A percentile compares a stretch with the other conserved stretches of the same genome.
Conservation (phyloP, 2,797 vertebrate genomes). For the Chiloscyllium punctatum region DNA sequence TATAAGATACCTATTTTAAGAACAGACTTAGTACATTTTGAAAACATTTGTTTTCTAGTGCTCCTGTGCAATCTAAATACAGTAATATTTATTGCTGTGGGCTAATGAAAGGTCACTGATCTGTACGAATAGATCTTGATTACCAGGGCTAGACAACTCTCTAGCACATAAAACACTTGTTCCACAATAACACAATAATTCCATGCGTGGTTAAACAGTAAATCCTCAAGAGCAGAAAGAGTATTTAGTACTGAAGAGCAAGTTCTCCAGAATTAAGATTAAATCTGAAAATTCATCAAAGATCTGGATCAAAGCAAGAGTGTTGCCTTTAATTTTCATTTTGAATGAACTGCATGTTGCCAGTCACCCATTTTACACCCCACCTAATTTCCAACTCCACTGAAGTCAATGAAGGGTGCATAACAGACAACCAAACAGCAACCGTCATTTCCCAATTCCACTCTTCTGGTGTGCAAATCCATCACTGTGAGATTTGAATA, state of each 20-base stretch:
- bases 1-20: not conserved
- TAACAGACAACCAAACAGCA: not conserved
- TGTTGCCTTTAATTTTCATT: not conserved
- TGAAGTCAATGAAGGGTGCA: not conserved
- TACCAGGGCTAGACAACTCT: not conserved
- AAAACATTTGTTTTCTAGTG: not conserved
- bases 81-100: not conserved
- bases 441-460: not conserved
- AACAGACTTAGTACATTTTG: slow-evolving; percentile 11
- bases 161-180: not conserved
- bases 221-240: not conserved
- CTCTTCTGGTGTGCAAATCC: not conserved
- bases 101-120: not conserved
- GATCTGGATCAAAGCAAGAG: not conserved
- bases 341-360: not conserved
- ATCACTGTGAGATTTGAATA: not conserved
- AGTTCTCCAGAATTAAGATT: not conserved
- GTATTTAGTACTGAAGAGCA: not conserved
- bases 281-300: not conserved
- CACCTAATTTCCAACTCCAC: not conserved
- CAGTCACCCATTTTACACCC: not conserved
- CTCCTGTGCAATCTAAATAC: not conserved
- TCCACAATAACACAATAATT: not conserved
- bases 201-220: not conserved
- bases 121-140: not conserved